Percentiles rank a stretch among this genome's conserved stretches.
These are phyloP conservation scores for Callipepla squamata DNA, from an alignment of 2,113 vertebrate species.

Conservation along the genomic window DNA sequence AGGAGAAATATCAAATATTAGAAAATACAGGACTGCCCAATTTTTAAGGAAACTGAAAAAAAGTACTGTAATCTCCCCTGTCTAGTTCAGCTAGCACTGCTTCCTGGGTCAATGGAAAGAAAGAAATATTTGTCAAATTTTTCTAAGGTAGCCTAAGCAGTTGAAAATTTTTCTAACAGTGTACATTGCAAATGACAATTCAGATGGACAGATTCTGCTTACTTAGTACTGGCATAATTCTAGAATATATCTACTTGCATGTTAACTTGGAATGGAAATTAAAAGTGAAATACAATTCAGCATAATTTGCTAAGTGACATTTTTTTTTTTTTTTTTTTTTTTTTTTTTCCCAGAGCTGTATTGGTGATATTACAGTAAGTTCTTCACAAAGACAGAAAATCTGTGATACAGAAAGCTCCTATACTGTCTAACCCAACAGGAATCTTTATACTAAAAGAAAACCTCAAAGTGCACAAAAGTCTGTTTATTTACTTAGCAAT, in stretches of 20 bases:
- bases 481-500: not conserved
- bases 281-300: not conserved
- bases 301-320: not conserved
- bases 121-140: not conserved
- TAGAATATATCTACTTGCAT: not conserved
- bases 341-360: not conserved
- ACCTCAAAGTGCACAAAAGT: not conserved
- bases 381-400: not conserved
- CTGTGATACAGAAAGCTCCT: not conserved
- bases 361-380: not conserved
- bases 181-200: not conserved
- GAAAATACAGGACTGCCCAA: not conserved
- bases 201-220: not conserved
- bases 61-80: not conserved
- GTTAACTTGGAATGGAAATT: not conserved
- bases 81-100: not conserved
- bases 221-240: not conserved
- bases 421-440: not conserved
- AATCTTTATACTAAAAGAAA: not conserved
- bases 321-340: not conserved
- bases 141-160: not conserved
- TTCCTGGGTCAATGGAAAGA: not conserved
- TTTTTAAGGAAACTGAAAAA: not conserved
- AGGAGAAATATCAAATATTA: not conserved
- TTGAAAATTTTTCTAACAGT: not conserved